Conservation (phyloP, 2,888 invertebrate genomes). For the Imbricaverruca yamaguchii region DNA sequence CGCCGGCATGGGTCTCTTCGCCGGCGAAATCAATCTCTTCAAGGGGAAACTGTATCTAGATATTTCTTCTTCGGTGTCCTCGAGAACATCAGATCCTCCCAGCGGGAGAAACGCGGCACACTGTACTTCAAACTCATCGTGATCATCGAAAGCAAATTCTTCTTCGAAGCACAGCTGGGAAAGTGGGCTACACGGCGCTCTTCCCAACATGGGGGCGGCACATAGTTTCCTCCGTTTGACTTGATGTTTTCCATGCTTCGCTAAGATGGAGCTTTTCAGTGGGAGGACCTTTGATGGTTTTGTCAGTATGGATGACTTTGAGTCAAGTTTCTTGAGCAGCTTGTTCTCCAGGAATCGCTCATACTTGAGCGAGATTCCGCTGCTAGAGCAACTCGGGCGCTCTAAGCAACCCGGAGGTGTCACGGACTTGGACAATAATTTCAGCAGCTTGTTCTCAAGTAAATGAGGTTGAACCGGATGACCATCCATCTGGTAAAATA, state of each 20-base stretch:
- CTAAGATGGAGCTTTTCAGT: not conserved
- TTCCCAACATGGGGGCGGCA: not conserved
- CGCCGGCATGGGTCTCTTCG: not conserved
- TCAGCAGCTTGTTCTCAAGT: conserved; percentile 13
- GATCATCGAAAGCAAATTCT: too few relatives aligned
- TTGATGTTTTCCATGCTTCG: not conserved
- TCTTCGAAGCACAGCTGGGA: too few relatives aligned
- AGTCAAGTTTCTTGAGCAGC: not conserved
- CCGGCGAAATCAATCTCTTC: not conserved
- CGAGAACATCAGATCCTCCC: not conserved
- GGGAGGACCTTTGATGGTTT: not conserved
- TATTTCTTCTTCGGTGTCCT: not conserved
- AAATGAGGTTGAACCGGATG: not conserved
- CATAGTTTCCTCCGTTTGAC: not conserved
- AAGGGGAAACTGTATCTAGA: too few relatives aligned
- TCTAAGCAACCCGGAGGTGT: not conserved
- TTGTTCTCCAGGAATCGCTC: not conserved
- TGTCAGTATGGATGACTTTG: not conserved
- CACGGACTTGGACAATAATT: not conserved
- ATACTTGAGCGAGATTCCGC: not conserved
- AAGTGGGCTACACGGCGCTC: too few relatives aligned
- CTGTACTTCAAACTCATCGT: too few relatives aligned
- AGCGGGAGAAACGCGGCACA: not conserved
- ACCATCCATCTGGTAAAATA: not conserved
- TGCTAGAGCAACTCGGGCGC: not conserved